Conservation (phyloP, 1,140 invertebrate species). For the Lysiphlebus fabarum region DNA sequence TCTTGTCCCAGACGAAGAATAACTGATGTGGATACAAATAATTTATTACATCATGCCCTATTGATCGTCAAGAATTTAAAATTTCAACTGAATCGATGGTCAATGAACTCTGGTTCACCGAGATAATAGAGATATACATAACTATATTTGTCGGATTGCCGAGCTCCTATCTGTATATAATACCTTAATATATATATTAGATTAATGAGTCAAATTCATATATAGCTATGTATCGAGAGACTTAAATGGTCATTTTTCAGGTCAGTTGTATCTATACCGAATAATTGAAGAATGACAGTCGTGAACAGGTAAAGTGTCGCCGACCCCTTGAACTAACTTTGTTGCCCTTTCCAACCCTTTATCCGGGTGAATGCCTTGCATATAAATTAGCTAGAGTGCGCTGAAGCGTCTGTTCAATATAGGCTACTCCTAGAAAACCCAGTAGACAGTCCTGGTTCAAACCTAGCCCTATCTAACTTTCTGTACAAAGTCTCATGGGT, state of each 20-base stretch:
- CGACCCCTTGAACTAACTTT: neutral
- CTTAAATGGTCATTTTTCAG: too few relatives aligned
- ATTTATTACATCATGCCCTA: too few relatives aligned
- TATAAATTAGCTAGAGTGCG: constrained; percentile 35
- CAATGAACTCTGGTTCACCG: too few relatives aligned
- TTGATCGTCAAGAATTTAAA: too few relatives aligned
- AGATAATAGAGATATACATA: neutral
- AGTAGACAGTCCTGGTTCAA: constrained; percentile 4
- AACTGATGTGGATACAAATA: too few relatives aligned
- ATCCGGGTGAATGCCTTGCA: constrained; percentile 34
- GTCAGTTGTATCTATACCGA: constrained; percentile 23
- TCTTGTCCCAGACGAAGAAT: too few relatives aligned
- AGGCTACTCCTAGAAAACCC: constrained; percentile 4
- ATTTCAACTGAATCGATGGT: too few relatives aligned
- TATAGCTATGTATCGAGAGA: too few relatives aligned
- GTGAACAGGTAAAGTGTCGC: constrained; percentile 25
- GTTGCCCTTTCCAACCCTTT: constrained; percentile 22
- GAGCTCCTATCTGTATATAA: neutral
- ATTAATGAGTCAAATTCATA: too few relatives aligned
- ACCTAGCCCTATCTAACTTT: constrained; percentile 23
- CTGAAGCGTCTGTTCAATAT: constrained; percentile 18
- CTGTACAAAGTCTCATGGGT: constrained; percentile 5
- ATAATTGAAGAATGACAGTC: constrained; percentile 34
- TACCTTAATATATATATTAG: too few relatives aligned
- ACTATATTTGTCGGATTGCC: neutral